phyloP scores from a whole-genome alignment of 2,888 invertebrate genomes.

The Chrysodeixis includens region DNA sequence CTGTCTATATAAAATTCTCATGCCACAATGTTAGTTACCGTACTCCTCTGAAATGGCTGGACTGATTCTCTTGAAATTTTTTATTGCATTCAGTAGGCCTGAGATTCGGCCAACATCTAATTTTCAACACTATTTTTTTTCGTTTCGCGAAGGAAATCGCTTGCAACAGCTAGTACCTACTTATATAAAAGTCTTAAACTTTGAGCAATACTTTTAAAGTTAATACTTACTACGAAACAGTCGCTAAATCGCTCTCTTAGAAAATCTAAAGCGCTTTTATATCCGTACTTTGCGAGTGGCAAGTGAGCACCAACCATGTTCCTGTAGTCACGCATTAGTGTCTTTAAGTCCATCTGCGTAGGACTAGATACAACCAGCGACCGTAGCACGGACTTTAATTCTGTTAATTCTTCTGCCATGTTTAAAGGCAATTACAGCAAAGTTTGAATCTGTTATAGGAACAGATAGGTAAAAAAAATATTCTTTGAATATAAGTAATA shows the following conservation, averaged over 20 bases:
- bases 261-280: constrained; percentile 72
- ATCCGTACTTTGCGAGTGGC: constrained; percentile 73
- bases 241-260: constrained; percentile 76
- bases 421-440: constrained; percentile 22
- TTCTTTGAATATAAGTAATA: too few species aligned
- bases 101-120: too few species aligned
- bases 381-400: constrained; percentile 74
- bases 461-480: too few species aligned
- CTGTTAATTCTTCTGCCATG: constrained; percentile 75
- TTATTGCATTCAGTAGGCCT: too few species aligned
- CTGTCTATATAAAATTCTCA: too few species aligned
- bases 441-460: too few species aligned
- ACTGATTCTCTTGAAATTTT: too few species aligned
- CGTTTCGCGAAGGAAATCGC: too few species aligned
- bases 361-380: constrained; percentile 83
- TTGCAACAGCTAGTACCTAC: too few species aligned
- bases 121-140: too few species aligned
- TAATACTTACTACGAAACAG: constrained; percentile 77
- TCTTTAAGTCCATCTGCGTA: constrained; percentile 73
- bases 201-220: not conserved
- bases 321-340: constrained; percentile 76
- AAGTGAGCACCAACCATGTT: constrained; percentile 73
- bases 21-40: too few species aligned
- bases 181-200: not conserved
- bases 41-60: too few species aligned